Conservation (phyloP, 2,113 vertebrate species). For the Notothenia coriiceps region DNA sequence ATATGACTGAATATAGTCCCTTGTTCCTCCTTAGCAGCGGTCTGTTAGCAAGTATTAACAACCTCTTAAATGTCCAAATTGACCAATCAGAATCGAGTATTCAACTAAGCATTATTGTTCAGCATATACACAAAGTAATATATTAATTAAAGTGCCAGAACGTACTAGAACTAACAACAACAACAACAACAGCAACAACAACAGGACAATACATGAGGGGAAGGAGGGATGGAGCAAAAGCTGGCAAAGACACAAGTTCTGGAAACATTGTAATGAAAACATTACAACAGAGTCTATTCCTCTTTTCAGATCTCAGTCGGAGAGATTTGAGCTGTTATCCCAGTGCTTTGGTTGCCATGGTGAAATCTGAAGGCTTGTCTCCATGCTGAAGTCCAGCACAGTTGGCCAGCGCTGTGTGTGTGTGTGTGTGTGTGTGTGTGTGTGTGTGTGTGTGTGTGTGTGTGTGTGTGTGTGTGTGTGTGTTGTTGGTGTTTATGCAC, state of each 20-base stretch:
- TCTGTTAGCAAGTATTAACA: too few species aligned
- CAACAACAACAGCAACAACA: constrained; percentile 20
- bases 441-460: constrained; percentile 1
- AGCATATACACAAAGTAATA: too few species aligned
- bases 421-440: background rate
- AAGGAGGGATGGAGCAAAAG: background rate
- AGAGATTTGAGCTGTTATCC: constrained; percentile 46
- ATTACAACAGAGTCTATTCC: constrained; percentile 18
- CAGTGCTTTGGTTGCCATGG: constrained; percentile 70
- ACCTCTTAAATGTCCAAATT: too few species aligned
- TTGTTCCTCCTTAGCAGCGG: too few species aligned
- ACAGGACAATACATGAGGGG: background rate
- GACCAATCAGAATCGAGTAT: too few species aligned
- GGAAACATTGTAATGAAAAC: constrained; percentile 15
- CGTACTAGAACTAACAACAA: background rate
- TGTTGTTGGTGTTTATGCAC: background rate
- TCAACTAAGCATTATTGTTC: too few species aligned
- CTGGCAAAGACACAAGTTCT: constrained; percentile 9
- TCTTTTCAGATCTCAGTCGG: constrained; percentile 36
- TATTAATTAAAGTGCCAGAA: too few species aligned
- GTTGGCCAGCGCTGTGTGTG: constrained; percentile 24
- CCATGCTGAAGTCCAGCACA: constrained; percentile 50
- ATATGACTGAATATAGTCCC: too few species aligned
- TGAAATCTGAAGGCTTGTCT: constrained; percentile 63
- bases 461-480: constrained; percentile 1